These are phyloP conservation scores for Lasioglossum vierecki DNA, from an alignment of 2,888 invertebrate species.

Conservation along the genomic window DNA sequence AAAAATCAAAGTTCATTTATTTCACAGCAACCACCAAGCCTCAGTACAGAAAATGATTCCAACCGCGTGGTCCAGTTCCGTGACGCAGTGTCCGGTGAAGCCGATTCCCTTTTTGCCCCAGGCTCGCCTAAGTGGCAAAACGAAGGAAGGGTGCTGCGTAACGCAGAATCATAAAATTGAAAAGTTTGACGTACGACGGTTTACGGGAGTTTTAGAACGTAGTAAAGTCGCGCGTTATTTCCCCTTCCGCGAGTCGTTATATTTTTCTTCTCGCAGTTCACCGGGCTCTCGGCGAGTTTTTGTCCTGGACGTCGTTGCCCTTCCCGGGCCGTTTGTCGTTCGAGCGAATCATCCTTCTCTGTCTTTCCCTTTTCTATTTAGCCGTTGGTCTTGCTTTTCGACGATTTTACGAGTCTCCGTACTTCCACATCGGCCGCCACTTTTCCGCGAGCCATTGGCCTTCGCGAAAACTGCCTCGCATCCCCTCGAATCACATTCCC, in stretches of 20 bases:
- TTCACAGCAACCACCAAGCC: background rate
- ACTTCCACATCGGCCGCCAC: constrained; percentile 21
- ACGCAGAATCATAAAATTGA: constrained; percentile 81
- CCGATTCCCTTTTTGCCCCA: background rate
- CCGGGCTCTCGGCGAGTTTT: constrained; percentile 63
- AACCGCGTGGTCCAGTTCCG: background rate
- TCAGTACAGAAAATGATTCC: background rate
- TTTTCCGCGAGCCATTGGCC: constrained; percentile 31
- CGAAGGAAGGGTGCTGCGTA: constrained; percentile 68
- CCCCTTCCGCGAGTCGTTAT: constrained; percentile 79
- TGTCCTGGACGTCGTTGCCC: constrained; percentile 60
- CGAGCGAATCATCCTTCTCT: constrained; percentile 54
- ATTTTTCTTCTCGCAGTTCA: constrained; percentile 75
- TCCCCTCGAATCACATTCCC: constrained; percentile 14
- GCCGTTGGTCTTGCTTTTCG: constrained; percentile 15
- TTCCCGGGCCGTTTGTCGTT: constrained; percentile 76
- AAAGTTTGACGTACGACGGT: constrained; percentile 81
- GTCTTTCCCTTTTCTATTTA: background rate
- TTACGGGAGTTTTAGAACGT: constrained; percentile 82
- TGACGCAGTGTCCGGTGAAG: background rate
- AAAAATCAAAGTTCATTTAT: background rate
- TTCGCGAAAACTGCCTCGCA: constrained; percentile 9
- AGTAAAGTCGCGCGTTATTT: constrained; percentile 81
- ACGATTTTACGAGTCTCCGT: constrained; percentile 58
- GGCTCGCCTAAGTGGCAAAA: constrained; percentile 69